These are phyloP conservation scores for Mormyrus lacerda DNA, from an alignment of 2,113 vertebrate genomes.

Conservation along the genomic window DNA sequence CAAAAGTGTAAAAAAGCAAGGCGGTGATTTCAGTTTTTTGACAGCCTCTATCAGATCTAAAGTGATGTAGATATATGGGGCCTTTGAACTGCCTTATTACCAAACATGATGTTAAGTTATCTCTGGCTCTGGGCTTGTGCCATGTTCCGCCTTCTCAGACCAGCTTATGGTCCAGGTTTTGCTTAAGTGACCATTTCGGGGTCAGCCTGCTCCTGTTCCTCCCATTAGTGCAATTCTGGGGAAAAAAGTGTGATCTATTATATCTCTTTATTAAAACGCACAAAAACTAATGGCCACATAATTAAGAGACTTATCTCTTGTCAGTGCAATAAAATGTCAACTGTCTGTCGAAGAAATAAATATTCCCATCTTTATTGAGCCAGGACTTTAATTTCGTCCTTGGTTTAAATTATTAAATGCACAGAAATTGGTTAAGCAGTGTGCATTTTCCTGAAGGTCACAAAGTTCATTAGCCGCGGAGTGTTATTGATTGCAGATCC, in stretches of 20 bases:
- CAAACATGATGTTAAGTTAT: neutral
- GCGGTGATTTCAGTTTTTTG: neutral
- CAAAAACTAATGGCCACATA: constrained; percentile 50
- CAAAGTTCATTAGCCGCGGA: constrained; percentile 67
- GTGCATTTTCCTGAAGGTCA: constrained; percentile 72
- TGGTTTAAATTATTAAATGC: constrained; percentile 77
- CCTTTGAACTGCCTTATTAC: neutral
- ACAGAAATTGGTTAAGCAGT: constrained; percentile 64
- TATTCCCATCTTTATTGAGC: constrained; percentile 59
- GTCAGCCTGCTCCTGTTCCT: constrained; percentile 49
- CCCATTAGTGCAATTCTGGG: constrained; percentile 37
- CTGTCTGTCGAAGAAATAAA: constrained; percentile 55
- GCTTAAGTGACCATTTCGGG: constrained; percentile 30
- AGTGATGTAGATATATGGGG: neutral
- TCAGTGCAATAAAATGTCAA: constrained; percentile 58
- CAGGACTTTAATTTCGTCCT: constrained; percentile 57
- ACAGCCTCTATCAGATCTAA: neutral
- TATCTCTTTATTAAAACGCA: constrained; percentile 62
- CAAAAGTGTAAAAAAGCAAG: neutral
- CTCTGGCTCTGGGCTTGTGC: neutral
- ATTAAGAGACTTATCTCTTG: constrained; percentile 48
- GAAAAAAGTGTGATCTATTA: constrained; percentile 24
- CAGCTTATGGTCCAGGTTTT: neutral
- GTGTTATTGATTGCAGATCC: constrained; percentile 61
- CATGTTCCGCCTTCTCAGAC: neutral